These are phyloP conservation scores for Etheostoma spectabile DNA, from an alignment of 2,113 vertebrate genomes.

Conservation along the genomic window DNA sequence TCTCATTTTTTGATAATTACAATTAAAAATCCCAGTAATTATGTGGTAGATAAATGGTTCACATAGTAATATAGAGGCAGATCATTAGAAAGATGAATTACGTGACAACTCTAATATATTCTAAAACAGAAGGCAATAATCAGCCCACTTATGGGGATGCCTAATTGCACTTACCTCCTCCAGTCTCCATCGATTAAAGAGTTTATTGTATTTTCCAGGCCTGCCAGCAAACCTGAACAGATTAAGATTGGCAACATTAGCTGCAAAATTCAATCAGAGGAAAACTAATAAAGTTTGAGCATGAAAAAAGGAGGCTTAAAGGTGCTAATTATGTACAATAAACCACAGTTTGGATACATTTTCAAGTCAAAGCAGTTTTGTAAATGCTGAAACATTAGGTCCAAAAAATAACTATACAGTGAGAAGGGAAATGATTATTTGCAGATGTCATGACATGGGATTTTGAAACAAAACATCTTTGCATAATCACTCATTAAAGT, in stretches of 20 bases:
- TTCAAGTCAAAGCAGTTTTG: slow-evolving; percentile 5
- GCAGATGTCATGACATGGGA: slow-evolving; percentile 35
- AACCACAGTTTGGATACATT: slow-evolving; percentile 25
- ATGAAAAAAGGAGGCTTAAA: slow-evolving; percentile 9
- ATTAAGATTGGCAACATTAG: slow-evolving; percentile 65
- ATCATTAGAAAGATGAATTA: slow-evolving; percentile 51
- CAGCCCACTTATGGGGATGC: slow-evolving; percentile 30
- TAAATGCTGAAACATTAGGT: slow-evolving; percentile 7
- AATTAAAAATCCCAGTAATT: slow-evolving; percentile 48
- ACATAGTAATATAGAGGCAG: slow-evolving; percentile 8
- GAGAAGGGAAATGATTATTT: slow-evolving; percentile 26
- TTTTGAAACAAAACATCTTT: slow-evolving; percentile 50
- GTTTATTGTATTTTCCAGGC: slow-evolving; percentile 98
- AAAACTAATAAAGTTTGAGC: slow-evolving; percentile 37
- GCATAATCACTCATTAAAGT: slow-evolving; percentile 30
- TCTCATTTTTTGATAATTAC: slow-evolving; percentile 49
- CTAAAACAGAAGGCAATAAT: slow-evolving; percentile 34
- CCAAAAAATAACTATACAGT: slow-evolving; percentile 7
- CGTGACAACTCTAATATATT: slow-evolving; percentile 31
- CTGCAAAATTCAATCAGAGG: slow-evolving; percentile 62
- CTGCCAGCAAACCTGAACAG: slow-evolving; percentile 93
- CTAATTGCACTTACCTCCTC: slow-evolving; percentile 91
- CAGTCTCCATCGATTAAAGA: slow-evolving; percentile 97
- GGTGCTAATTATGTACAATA: slow-evolving; percentile 31
- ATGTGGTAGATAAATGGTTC: slow-evolving; percentile 43